phyloP scores from a whole-genome alignment of 2,797 vertebrate species.

The Pangasius sanitwongsei region DNA sequence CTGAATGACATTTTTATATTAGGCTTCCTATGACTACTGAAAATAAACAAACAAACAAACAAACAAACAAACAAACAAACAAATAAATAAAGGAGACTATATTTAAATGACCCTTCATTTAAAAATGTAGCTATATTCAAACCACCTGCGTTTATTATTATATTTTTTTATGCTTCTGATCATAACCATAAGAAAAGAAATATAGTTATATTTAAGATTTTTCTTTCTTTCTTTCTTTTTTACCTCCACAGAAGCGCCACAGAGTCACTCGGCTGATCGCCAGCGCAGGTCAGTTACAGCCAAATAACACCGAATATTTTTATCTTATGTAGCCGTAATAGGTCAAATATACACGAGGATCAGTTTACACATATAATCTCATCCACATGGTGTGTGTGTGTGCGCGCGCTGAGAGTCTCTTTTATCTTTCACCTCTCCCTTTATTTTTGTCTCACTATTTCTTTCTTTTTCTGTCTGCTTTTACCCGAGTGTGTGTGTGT shows the following conservation, averaged over 20 bases:
- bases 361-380: background rate
- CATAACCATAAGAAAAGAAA: background rate
- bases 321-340: background rate
- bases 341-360: background rate
- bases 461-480: background rate
- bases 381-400: background rate
- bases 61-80: background rate
- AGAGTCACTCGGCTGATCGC: background rate
- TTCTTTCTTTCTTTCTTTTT: too few relatives aligned
- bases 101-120: too few relatives aligned
- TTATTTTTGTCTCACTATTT: background rate
- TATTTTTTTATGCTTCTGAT: background rate
- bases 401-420: background rate
- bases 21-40: background rate
- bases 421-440: background rate
- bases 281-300: background rate
- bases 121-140: background rate
- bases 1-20: background rate
- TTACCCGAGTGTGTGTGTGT: background rate
- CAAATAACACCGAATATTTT: background rate
- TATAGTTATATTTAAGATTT: background rate
- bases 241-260: too few relatives aligned
- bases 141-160: background rate
- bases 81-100: background rate
- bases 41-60: background rate